Evolutionary conservation across 2,113 vertebrate species (phyloP), one percentile per base, ranked within the genome.

Genomic region (Microcebus murinus): DNA sequence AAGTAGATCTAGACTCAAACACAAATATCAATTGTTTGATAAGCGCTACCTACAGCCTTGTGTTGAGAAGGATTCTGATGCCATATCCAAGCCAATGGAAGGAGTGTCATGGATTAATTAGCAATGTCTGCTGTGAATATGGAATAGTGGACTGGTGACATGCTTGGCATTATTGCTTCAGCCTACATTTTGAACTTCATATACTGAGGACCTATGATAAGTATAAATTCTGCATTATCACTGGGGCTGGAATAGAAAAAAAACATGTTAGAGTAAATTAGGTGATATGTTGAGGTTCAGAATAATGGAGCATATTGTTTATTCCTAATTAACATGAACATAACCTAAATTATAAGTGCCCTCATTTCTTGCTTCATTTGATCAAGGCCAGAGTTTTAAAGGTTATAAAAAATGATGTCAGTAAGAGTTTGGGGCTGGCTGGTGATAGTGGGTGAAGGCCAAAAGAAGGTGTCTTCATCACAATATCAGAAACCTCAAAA

Each of bases 21-120:
- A 59, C 23, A 67, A 1, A 0, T 65, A 61, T 63, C 70, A 59
- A 17, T 48, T 63, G 1, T 90, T 82, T 57, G 63, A n/a, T 34
- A 9, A 3, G 2, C 67, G 42, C 39, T 65, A 48, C 45, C 31
- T 34, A 8, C 4, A 74, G 9, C 36, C 50, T 84, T 70, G 39
- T 59, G 21, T 83, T 93, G 23, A 86, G 77, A 85, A 90, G 71
- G 88, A 93, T n/a, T 93, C 71, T 93, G 50, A 76, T 80, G 39
- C 48, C 12, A 9, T 63, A 68, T 25, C 3, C 36, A 36, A 70
- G 42, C 3, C 63, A 50, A 29, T n/a, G 29, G 29, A 45, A 12
- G 36, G 27, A 52, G 34, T 73, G 15, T 39, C 67, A 48, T 18
- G 12, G 23, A 17, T 73, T 67, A 71, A 74, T 74, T 71, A 74